Evolutionary conservation across 92 coral and sea anemone genomes (phyloP), one percentile per base, ranked within the genome.

Genomic region (Muricea muricata): DNA sequence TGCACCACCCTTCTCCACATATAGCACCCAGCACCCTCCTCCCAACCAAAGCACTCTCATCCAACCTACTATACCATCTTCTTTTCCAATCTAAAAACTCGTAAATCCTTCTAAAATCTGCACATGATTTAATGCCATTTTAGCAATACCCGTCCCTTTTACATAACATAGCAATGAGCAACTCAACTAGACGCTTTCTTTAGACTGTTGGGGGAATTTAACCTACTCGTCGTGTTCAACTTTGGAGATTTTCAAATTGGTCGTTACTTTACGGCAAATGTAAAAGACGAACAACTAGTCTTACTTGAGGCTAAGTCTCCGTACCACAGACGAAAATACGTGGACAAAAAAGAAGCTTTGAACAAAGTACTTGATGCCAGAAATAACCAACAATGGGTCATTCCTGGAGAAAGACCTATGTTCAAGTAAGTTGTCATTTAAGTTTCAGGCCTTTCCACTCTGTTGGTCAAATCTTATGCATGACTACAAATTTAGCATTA

Each of bases 181-280:
- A 58, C 6, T 32, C 58, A 50, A 50, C 20, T n/a, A n/a, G n/a
- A 50, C 17, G 1, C 17, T 20, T 50, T 50, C 20, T 31, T 45
- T 73, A 96, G 99, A 55, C 42, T 42, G 63, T 83, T 96, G 26
- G 99, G 99, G 21, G 86, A 95, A 74, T 88, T 92, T 41, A 93
- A 80, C 66, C 97, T 93, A 56, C 89, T 96, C 54, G 54, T 96
- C 23, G 97, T 93, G 29, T 89, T 96, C 37, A 79, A 73, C 30
- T 96, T 96, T 86, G 89, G 72, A n/a, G 89, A 92, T 35, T 92
- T 92, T 88, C 96, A 91, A 88, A 96, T 96, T 78, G 99, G 99
- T 15, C 89, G 97, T 71, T 75, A 88, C 71, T 25, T 96, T 7
- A 57, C 88, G 7, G 91, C 92, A n/a, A 90, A 88, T 61, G 85